Base-by-base conservation (phyloP, 53 echinoderm and acorn worm genomes). In the Zoroaster sp. region DNA sequence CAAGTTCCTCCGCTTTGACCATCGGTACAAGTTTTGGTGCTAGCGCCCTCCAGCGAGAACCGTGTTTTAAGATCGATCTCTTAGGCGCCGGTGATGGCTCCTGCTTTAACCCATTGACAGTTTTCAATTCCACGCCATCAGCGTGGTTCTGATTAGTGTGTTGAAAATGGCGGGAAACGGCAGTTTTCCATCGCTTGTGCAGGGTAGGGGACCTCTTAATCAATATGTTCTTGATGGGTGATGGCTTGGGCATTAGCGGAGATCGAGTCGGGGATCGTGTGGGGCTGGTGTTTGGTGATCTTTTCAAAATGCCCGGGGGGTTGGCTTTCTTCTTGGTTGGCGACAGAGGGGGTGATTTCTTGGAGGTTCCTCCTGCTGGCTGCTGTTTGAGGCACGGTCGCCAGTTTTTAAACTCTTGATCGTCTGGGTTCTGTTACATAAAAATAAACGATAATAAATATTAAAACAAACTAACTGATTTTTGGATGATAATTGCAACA, bases 351-450 rank as follows among this genome's bases (percentile, higher is more conserved):
- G 83, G 68, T 2, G 46, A 30, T 67, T 31, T 28, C 71, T 85
- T 69, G 43, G 67, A 41, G 31, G 40, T 9, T 25, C 66, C 44
- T 28, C 33, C 83, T 14, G 67, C 7, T 2, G 35, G 83, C 44
- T 41, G 69, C 49, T 85, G 85, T 49, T 85, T 85, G 35, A 70
- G 69, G 28, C 85, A 85, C 14, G 85, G 85, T 46, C 85, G 72
- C 85, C 85, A 85, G 71, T 85, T 71, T 69, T 85, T 85, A 43
- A 85, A 85, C 70, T 85, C 85, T 21, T 55, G 69, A 21, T 85
- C 85, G 21, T n/a, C 46, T 35, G 49, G 10, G 40, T 71, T 85
- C 85, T 85, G 81, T 32, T 20, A 20, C 15, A 25, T 18, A 33
- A 15, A 3, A 1, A 78, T 1, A 21, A 80, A 65, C 21, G 12